Base-by-base conservation (phyloP, 2,113 vertebrate genomes). In the Cyprinodon variegatus region DNA sequence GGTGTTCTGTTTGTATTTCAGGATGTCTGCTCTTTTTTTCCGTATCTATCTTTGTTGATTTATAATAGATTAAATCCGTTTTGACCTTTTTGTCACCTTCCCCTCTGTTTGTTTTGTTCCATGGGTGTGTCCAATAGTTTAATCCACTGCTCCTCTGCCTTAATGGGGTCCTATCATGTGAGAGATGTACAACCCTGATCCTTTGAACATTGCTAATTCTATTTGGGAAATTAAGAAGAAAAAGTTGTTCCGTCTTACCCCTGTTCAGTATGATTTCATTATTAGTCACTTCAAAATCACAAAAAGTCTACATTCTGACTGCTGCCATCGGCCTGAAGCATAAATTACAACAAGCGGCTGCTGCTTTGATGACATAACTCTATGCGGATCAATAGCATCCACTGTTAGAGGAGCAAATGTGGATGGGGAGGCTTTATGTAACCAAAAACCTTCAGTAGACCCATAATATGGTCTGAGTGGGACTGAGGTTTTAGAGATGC, bases 31-130 rank as follows among this genome's bases (percentile, higher is more conserved):
- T 81, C 4, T 17, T 84, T 50, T 74, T 11, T 8, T 6, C 50
- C 50, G 20, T 74, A 72, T 86, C 83, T 67, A 67, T 86, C 80
- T 83, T 40, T 37, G 60, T 45, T 43, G 65, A 83, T 84, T 66
- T 59, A 48, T 22, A 71, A 77, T 48, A 82, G 74, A 81, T 81
- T 77, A 61, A 82, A 87, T 91, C 80, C 60, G 48, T 83, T 75
- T 78, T 36, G 38, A 70, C 50, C 20, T 57, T 59, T 48, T 43
- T 12, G n/a, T 53, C 81, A n/a, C 61, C 76, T 39, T 57, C 10
- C 50, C 53, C 11, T 62, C 39, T 78, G 60, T 77, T 79, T 82
- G 57, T 79, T 81, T 84, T 85, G 76, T 81, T 78, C 53, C 61
- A 9, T 66, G 77, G 71, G 74, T 74, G 83, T 74, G 76, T 82